phyloP scores from a whole-genome alignment of 2,797 vertebrate species.

The Gymnoscopelus microlampas region DNA sequence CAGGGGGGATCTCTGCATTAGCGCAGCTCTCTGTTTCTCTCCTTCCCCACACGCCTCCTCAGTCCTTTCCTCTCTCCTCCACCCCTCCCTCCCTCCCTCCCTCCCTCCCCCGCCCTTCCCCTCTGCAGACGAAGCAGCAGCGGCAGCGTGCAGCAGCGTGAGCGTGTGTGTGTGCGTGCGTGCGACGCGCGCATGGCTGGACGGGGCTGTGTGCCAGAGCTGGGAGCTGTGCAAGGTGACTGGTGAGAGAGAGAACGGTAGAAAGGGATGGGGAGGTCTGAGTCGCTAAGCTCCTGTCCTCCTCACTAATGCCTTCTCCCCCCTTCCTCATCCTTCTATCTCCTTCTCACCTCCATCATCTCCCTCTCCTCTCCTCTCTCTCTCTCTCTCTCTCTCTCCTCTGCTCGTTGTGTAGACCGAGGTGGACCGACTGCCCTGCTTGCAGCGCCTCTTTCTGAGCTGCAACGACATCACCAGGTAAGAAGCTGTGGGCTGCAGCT shows the following conservation, averaged over 20 bases:
- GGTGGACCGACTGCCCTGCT: constrained; percentile 92
- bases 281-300: constrained; percentile 45
- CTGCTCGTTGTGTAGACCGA: constrained; percentile 85
- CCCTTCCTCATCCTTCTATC: constrained; percentile 47
- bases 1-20: constrained; percentile 78
- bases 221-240: constrained; percentile 84
- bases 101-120: constrained; percentile 78
- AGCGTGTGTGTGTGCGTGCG: constrained; percentile 60
- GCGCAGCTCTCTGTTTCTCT: constrained; percentile 61
- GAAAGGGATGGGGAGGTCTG: constrained; percentile 68
- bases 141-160: constrained; percentile 62
- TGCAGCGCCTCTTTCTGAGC: constrained; percentile 97
- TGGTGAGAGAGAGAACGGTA: constrained; percentile 65
- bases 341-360: constrained; percentile 35
- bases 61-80: constrained; percentile 30
- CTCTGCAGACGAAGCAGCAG: constrained; percentile 79
- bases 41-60: constrained; percentile 47
- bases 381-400: constrained; percentile 64
- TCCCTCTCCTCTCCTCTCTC: constrained; percentile 55
- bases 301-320: constrained; percentile 48
- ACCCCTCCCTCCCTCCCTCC: constrained; percentile 58
- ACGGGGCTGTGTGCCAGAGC: constrained; percentile 78
- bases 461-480: constrained; percentile 98
- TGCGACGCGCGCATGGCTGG: constrained; percentile 76
- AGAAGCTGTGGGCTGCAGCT: constrained; percentile 60